A percentile compares a stretch with the other conserved stretches of the same genome.
Conservation (phyloP, 1,140 invertebrate species). For the Lepidostoma basale region DNA sequence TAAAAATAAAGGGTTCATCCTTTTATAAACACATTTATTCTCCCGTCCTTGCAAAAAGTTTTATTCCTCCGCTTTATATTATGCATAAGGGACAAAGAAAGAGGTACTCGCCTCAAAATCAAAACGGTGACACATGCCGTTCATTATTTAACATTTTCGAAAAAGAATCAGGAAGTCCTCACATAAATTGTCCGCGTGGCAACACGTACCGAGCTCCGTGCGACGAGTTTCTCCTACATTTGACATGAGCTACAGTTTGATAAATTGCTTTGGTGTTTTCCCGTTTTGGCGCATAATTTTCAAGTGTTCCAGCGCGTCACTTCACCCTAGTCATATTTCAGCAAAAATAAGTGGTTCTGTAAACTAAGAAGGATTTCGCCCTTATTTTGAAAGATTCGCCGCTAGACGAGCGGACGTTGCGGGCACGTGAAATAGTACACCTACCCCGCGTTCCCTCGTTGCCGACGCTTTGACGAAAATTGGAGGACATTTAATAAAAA, state of each 20-base stretch:
- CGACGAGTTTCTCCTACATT: conserved; percentile 12
- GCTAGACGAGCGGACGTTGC: background rate
- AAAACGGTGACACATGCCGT: conserved; percentile 17
- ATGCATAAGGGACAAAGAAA: background rate
- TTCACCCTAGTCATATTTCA: conserved; percentile 27
- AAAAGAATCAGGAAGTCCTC: conserved; percentile 30
- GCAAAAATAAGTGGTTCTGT: conserved; percentile 9
- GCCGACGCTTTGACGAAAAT: background rate
- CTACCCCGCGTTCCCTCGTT: no score
- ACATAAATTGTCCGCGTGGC: conserved; percentile 22
- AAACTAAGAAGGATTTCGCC: conserved; percentile 11
- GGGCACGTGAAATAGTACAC: conserved; percentile 16
- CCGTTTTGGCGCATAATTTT: conserved; percentile 13
- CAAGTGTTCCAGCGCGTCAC: conserved; percentile 21
- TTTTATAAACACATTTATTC: background rate
- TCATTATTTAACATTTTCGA: conserved; percentile 27
- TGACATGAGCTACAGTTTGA: conserved; percentile 28
- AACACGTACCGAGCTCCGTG: conserved; percentile 20
- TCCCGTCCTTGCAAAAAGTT: background rate
- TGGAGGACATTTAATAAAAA: background rate
- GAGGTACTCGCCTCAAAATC: background rate
- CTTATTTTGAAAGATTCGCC: conserved; percentile 3
- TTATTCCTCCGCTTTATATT: background rate
- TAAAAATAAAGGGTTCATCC: background rate
- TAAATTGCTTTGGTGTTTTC: conserved; percentile 30